Evolutionary conservation across 2,797 vertebrate species (phyloP), one percentile per base, ranked within the genome.

Genomic region (Pelobates cultripes): DNA sequence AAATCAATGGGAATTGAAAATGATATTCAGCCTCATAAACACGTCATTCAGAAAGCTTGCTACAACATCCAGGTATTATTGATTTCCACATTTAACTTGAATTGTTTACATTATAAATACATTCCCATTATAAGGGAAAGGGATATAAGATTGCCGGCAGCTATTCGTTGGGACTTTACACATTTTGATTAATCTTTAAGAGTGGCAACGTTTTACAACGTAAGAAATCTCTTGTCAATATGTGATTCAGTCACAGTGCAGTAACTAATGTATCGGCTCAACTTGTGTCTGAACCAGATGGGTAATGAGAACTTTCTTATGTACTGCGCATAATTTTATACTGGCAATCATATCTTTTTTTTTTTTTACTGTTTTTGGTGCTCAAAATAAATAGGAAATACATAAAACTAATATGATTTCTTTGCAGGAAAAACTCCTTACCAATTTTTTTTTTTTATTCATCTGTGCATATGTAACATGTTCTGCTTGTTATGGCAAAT

Each of bases 1-100:
- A 95, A 94, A 87, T 97, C 97, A 8, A 86, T 99, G 88, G 98
- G 97, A 70, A 89, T 95, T 0, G 94, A 93, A 28, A 96, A 95
- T 0, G 97, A 99, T 73, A 89, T 98, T 85, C 97, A 99, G 89
- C 97, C 98, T 0, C 96, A 96, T 92, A 99, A 99, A 79, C 94
- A 96, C 0, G 74, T 97, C 86, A 91, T 93, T 64, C 96, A 93
- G 82, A 96, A 95, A 91, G 90, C 97, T 2, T 96, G 92, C 86
- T 99, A 96, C 88, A 96, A 94, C 43, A 94, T 94, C 88, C 97
- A 99, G 96, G 98, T 99, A 89, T 63, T 8, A 82, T 82, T 69
- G 80, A 77, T 82, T 82, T 67, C 7, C 60, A 73, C 80, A 67
- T 77, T 82, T 61, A 67, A 66, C 66, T 68, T 44, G 75, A 82